Base-by-base conservation (phyloP, 2,113 vertebrate genomes). In the Jaculus jaculus region DNA sequence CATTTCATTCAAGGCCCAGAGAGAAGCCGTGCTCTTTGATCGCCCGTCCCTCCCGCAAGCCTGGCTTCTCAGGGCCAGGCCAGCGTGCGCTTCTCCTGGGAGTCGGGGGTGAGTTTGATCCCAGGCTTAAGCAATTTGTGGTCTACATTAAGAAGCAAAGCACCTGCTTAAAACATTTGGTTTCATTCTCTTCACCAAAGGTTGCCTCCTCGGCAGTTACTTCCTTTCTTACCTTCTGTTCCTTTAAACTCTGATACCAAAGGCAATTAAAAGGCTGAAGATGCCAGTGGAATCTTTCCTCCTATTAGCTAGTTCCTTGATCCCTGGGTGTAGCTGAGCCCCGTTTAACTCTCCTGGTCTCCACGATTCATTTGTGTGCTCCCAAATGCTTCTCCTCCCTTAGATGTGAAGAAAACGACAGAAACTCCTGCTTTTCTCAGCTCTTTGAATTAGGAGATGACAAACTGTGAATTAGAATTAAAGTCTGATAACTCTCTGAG, bases 181-280 rank as follows among this genome's bases (percentile, higher is more conserved):
- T 87, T 92, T 85, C 68, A 24, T 72, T 84, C 89, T 92, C 79
- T 73, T 60, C 51, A 78, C 63, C 80, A 26, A 87, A 77, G 75
- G 34, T 69, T 92, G 61, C 87, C 81, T 88, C 47, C 42, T 83
- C 77, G 69, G 73, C 73, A 8, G 47, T 79, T 74, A 30, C 83
- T 95, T 89, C 85, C 90, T 86, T 92, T 92, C n/a, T 74, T 73
- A 79, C 68, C 93, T 94, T 96, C 89, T 89, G 88, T 95, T 92
- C 81, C 87, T 90, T 85, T 58, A 73, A 92, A 91, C 77, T 95
- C 78, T 39, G 34, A 54, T 61, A 61, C 21, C 72, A 4, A 77
- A 37, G 47, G 24, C 71, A 93, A 7, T 87, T 84, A 82, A 12
- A 37, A 72, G 73, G 2, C 21, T 20, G 54, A 71, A 79, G 75